phyloP scores from a whole-genome alignment of 2,113 vertebrate genomes.

The Redunca redunca region DNA sequence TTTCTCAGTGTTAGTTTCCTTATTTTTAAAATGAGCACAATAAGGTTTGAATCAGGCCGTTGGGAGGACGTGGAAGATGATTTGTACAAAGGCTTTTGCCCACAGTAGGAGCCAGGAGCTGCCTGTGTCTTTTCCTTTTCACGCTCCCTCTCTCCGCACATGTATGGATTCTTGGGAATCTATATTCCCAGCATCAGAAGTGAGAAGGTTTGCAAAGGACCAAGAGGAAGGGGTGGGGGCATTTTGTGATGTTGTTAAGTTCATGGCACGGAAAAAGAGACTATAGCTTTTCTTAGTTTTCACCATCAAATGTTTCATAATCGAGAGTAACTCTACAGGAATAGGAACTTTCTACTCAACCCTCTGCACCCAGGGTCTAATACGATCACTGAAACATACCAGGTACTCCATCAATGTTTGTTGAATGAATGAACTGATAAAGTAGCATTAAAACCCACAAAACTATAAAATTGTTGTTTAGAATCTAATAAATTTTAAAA shows the following conservation, averaged over 20 bases:
- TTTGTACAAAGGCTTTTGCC: neutral
- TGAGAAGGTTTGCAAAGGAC: neutral
- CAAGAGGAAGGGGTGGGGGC: neutral
- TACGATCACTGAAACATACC: neutral
- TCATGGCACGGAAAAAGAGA: neutral
- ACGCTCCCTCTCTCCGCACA: rapidly evolving
- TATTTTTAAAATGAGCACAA: neutral
- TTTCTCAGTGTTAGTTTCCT: neutral
- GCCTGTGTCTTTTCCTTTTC: neutral
- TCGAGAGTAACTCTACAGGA: neutral
- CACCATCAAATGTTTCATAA: neutral
- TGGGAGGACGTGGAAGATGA: neutral
- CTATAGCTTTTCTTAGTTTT: neutral
- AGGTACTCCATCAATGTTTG: neutral
- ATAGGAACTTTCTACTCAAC: neutral
- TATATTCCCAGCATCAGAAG: neutral
- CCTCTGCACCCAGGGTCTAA: neutral
- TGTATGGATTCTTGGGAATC: neutral
- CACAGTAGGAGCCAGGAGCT: neutral
- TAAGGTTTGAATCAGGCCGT: neutral
- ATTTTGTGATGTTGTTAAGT: neutral
- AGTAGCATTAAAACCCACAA: neutral
- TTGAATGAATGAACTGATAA: neutral
- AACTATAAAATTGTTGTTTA: neutral
- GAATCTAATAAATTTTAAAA: neutral